phyloP scores from a whole-genome alignment of 1,140 invertebrate genomes.

The Scaptomyza graminum region DNA sequence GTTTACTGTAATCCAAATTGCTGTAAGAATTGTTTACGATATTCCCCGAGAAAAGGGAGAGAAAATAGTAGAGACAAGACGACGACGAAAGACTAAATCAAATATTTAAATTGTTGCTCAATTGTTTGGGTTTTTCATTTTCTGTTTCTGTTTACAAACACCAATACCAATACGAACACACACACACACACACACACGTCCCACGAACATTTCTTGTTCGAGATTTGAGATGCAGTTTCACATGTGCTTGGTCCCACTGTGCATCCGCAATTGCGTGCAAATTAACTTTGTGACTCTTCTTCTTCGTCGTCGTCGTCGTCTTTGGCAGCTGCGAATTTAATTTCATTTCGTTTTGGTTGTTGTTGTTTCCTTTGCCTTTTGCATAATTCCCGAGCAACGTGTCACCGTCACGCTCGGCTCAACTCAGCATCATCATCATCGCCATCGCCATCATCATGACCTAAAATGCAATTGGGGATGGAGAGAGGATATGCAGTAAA shows the following conservation, averaged over 20 bases:
- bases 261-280: slow-evolving; percentile 32
- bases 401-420: slow-evolving; percentile 69
- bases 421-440: neutral
- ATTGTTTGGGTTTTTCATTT: slow-evolving; percentile 1
- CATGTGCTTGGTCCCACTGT: slow-evolving; percentile 33
- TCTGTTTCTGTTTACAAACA: slow-evolving; percentile 29
- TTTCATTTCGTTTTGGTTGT: slow-evolving; percentile 39
- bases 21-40: slow-evolving; percentile 30
- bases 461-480: neutral
- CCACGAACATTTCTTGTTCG: neutral
- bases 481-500: no score
- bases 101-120: slow-evolving; percentile 17
- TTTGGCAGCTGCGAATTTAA: slow-evolving; percentile 27
- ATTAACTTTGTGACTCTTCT: slow-evolving; percentile 17
- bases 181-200: no score
- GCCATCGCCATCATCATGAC: neutral
- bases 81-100: slow-evolving; percentile 20
- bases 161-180: neutral
- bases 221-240: neutral
- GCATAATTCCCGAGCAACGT: slow-evolving; percentile 69
- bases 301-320: neutral
- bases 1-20: slow-evolving; percentile 38
- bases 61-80: neutral
- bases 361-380: slow-evolving; percentile 27
- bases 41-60: neutral